Evolutionary conservation across 2,113 vertebrate genomes (phyloP), one percentile per base, ranked within the genome.

Genomic region (Dermatemys mawii): DNA sequence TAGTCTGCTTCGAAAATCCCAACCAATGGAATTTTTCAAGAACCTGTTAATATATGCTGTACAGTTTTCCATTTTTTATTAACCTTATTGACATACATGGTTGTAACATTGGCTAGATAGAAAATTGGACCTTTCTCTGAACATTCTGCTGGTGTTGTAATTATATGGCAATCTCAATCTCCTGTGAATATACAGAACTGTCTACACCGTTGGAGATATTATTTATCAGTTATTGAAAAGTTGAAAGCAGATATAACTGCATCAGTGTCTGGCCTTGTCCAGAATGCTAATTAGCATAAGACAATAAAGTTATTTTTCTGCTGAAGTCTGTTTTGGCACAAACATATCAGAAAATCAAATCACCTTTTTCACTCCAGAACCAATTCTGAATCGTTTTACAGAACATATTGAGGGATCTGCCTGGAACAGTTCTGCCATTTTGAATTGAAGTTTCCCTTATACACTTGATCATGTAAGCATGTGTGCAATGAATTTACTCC

Each of bases 201-300:
- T 51, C n/a, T 19, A 85, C 88, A 60, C 41, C 93, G 88, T 89
- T 96, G 88, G 90, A 96, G 95, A 93, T 81, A 57, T n/a, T 91
- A 38, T 49, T 93, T 26, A 49, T 73, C 78, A 80, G 29, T 44
- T 88, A 54, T 49, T 81, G 87, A 81, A 93, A 81, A 55, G 53
- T 92, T 86, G 75, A 80, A 94, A 96, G 93, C 53, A 73, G n/a
- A 78, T 32, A 49, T 13, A 84, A 32, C 63, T 78, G 11, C 89
- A 88, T 55, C 79, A 82, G 48, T 94, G n/a, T 38, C 89, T 78
- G 57, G 48, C 32, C 2, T 16, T 85, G 70, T 86, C 27, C 73
- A 53, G 5, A 21, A 46, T 81, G 44, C 32, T 67, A 83, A 90
- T 29, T 57, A 83, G 21, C 51, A 41, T n/a, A 0, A 94, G 17